Conservation (phyloP, 2,888 invertebrate genomes). For the Drosophila robusta region DNA sequence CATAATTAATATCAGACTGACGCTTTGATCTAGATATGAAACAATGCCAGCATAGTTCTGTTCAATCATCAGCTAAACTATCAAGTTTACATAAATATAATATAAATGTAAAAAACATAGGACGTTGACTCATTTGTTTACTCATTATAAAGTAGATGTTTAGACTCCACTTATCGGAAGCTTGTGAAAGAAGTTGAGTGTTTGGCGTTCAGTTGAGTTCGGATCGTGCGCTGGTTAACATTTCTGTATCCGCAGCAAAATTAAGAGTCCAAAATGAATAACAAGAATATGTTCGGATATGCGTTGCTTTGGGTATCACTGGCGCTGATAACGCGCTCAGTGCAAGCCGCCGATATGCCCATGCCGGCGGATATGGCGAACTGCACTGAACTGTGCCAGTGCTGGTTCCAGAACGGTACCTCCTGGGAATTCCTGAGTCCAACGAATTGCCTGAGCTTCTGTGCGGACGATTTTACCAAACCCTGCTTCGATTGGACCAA, state of each 20-base stretch:
- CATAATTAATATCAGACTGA: too few relatives aligned
- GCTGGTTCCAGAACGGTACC: constrained; percentile 30
- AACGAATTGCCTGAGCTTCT: constrained; percentile 23
- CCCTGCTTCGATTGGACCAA: constrained; percentile 39
- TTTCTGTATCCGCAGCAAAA: constrained; percentile 1
- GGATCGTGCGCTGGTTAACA: constrained; percentile 16
- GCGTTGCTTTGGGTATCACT: constrained; percentile 5
- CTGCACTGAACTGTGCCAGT: constrained; percentile 27
- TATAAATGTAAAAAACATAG: neutral
- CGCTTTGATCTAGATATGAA: neutral
- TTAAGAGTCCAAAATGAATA: neutral
- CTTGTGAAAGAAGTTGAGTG: constrained; percentile 7
- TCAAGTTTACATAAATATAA: neutral
- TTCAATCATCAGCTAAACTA: neutral
- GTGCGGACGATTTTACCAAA: constrained; percentile 25
- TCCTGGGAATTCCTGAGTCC: constrained; percentile 7
- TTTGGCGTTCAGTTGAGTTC: constrained; percentile 30
- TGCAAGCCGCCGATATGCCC: neutral
- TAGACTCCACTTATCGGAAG: constrained; percentile 20
- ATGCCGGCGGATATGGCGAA: constrained; percentile 4
- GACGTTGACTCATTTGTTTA: constrained; percentile 15
- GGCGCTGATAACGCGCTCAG: constrained; percentile 16
- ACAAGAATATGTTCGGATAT: neutral
- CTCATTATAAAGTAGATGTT: constrained; percentile 2
- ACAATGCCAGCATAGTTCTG: neutral